phyloP scores from a whole-genome alignment of 2,797 vertebrate genomes.

The Chelon auratus region DNA sequence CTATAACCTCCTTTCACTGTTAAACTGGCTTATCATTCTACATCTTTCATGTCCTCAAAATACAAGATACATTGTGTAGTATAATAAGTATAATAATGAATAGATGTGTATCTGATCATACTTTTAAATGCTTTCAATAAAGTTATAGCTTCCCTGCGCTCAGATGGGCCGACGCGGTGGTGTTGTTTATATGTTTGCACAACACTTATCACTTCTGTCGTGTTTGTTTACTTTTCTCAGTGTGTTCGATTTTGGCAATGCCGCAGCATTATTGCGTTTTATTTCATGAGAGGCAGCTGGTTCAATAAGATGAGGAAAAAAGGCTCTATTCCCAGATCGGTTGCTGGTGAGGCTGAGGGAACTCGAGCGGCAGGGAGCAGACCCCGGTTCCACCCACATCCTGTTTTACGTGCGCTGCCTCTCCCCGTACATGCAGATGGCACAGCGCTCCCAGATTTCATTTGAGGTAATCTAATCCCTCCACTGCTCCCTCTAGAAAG shows the following conservation, averaged over 20 bases:
- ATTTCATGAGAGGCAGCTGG: conserved; percentile 95
- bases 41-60: conserved; percentile 28
- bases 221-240: conserved; percentile 85
- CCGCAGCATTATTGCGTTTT: conserved; percentile 86
- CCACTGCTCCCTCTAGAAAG: conserved; percentile 99
- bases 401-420: conserved; percentile 91
- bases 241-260: conserved; percentile 85
- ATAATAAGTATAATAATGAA: conserved; percentile 35
- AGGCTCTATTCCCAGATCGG: conserved; percentile 90
- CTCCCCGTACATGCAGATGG: conserved; percentile 98
- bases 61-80: conserved; percentile 42
- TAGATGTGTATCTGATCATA: conserved; percentile 47
- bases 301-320: conserved; percentile 86
- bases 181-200: conserved; percentile 88
- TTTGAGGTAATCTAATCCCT: conserved; percentile 99
- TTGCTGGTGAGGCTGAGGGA: conserved; percentile 85
- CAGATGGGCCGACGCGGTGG: conserved; percentile 73
- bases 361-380: conserved; percentile 88
- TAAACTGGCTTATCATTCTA: conserved; percentile 25
- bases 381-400: conserved; percentile 91
- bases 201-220: conserved; percentile 87
- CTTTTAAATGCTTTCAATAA: conserved; percentile 80
- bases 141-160: conserved; percentile 77
- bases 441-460: conserved; percentile 98
- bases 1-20: no score